Conservation (phyloP, 2,113 vertebrate species). For the Aphyosemion australe region DNA sequence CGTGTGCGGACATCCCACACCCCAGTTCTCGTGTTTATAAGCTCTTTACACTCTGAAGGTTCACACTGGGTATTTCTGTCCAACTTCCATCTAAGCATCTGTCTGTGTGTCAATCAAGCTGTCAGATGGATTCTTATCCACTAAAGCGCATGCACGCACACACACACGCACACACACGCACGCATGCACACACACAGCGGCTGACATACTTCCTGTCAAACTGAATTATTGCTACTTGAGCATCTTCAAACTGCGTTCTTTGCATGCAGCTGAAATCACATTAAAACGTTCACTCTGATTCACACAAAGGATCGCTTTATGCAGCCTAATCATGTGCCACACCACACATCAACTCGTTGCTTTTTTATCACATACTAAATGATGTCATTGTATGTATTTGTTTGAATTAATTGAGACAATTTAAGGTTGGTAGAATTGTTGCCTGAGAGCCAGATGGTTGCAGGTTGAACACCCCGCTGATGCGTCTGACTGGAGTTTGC, state of each 20-base stretch:
- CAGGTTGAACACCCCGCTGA: no score
- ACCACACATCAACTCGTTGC: no score
- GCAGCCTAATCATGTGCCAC: no score
- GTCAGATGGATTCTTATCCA: conserved; percentile 25
- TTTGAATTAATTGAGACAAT: no score
- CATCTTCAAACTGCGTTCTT: neutral
- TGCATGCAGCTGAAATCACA: neutral
- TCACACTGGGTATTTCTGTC: conserved; percentile 14
- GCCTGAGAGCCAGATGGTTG: no score
- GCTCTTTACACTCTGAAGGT: neutral
- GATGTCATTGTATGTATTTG: no score
- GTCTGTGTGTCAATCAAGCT: conserved; percentile 29
- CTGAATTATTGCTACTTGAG: conserved; percentile 6
- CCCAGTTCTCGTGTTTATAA: neutral
- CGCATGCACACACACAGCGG: neutral
- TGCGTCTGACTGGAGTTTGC: no score
- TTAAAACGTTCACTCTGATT: no score
- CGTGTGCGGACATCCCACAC: conserved; percentile 1
- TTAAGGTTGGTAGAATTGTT: no score
- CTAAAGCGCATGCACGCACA: neutral
- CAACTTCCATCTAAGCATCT: conserved; percentile 17
- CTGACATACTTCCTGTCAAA: conserved; percentile 26
- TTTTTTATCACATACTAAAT: no score
- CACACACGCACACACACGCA: neutral
- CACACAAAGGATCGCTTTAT: no score